These are phyloP conservation scores for Oreochromis aureus DNA, from an alignment of 2,113 vertebrate genomes.

Conservation along the genomic window DNA sequence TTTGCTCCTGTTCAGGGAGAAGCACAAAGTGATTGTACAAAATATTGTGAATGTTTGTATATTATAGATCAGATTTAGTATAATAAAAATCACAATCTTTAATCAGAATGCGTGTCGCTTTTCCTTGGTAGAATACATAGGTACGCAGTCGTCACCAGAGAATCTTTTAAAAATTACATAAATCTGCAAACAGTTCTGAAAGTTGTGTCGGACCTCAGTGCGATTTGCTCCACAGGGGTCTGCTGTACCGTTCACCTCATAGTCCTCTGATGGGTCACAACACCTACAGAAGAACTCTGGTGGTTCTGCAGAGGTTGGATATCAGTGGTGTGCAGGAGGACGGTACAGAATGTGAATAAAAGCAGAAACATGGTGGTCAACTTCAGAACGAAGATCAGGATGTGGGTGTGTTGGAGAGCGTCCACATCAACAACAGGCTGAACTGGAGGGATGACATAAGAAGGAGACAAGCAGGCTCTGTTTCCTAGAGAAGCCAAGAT, in stretches of 20 bases:
- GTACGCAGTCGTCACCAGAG: neutral
- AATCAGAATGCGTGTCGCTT: neutral
- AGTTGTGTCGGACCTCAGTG: neutral
- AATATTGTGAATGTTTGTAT: constrained; percentile 75
- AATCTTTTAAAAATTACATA: neutral
- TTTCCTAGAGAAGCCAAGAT: neutral
- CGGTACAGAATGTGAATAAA: neutral
- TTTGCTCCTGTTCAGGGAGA: constrained; percentile 52
- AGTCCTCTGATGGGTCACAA: neutral
- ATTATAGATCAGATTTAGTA: constrained; percentile 75
- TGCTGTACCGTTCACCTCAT: neutral
- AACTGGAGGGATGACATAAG: neutral
- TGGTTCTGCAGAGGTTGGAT: neutral
- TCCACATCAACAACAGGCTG: neutral
- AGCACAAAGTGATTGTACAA: constrained; percentile 75
- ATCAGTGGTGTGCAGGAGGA: neutral
- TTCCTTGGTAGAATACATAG: neutral
- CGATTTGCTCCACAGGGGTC: neutral
- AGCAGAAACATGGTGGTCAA: neutral
- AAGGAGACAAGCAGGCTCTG: neutral
- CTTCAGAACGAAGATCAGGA: neutral
- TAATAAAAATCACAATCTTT: constrained; percentile 67
- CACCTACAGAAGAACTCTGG: neutral
- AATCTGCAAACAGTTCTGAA: neutral
- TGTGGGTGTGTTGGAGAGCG: neutral